phyloP scores from a whole-genome alignment of 2,113 vertebrate species.

The Panurus biarmicus region DNA sequence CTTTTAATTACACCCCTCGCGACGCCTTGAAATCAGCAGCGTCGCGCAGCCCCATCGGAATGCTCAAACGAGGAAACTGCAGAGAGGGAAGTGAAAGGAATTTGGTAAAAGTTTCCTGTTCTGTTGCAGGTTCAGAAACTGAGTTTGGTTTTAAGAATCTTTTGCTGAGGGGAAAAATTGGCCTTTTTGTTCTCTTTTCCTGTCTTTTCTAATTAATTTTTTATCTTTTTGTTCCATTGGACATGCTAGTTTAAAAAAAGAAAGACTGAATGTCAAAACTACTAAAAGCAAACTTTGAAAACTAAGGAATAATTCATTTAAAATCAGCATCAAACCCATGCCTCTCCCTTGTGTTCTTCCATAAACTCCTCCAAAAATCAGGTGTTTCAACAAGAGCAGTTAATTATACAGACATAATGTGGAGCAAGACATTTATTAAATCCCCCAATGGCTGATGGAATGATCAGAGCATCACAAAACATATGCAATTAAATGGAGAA shows the following conservation, averaged over 20 bases:
- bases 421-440: slow-evolving; percentile 26
- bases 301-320: background rate
- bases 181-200: background rate
- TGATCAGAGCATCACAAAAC: slow-evolving; percentile 12
- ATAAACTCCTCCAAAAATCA: slow-evolving; percentile 18
- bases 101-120: background rate
- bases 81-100: background rate
- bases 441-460: background rate
- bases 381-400: slow-evolving; percentile 13
- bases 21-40: background rate
- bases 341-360: background rate
- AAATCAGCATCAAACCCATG: slow-evolving; percentile 23
- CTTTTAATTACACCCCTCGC: slow-evolving; percentile 11
- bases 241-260: background rate
- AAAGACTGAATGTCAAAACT: background rate
- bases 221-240: background rate
- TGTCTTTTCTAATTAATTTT: slow-evolving; percentile 2
- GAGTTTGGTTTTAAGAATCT: background rate
- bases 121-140: background rate
- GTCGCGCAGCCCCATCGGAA: background rate
- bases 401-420: slow-evolving; percentile 27
- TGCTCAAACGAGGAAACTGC: background rate
- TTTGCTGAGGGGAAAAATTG: background rate
- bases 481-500: slow-evolving; percentile 13
- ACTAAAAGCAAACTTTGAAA: background rate